These are phyloP conservation scores for Parnassius apollo DNA, from an alignment of 2,888 invertebrate species.

Conservation along the genomic window DNA sequence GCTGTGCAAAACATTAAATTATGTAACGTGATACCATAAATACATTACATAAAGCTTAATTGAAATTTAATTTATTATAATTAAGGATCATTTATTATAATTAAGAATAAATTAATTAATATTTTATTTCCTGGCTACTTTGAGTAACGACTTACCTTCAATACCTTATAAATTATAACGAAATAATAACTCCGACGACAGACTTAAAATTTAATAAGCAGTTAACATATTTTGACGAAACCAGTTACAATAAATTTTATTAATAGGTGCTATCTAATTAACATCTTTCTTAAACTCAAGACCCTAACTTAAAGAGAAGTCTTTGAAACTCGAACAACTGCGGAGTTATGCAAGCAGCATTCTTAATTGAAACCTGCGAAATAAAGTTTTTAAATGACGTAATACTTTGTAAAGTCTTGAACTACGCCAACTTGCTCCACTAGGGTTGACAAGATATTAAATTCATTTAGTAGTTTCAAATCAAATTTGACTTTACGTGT, in stretches of 20 bases:
- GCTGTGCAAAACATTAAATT: no score
- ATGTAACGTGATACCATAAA: no score
- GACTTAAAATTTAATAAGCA: conserved; percentile 11
- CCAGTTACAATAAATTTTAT: conserved; percentile 6
- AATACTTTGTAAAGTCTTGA: conserved; percentile 15
- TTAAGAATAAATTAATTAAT: not conserved
- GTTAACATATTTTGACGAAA: conserved; percentile 4
- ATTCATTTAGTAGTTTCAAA: no score
- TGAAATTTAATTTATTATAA: no score
- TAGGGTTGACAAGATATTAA: conserved; percentile 10
- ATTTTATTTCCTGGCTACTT: conserved; percentile 7
- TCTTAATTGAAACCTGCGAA: conserved; percentile 16
- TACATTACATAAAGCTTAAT: no score
- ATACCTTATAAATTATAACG: conserved; percentile 6
- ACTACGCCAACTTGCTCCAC: not conserved
- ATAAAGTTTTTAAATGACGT: conserved; percentile 20
- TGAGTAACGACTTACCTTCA: conserved; percentile 8
- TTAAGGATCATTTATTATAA: no score
- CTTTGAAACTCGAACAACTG: conserved; percentile 15
- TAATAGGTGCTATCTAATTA: conserved; percentile 5
- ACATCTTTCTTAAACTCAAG: conserved; percentile 3
- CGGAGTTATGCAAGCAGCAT: conserved; percentile 18
- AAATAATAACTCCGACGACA: conserved; percentile 5
- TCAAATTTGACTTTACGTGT: no score
- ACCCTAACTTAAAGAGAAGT: conserved; percentile 7